Percentiles rank a stretch among this genome's conserved stretches.
phyloP scores from a whole-genome alignment of 2,888 invertebrate genomes.

The Sphecodes monilicornis region DNA sequence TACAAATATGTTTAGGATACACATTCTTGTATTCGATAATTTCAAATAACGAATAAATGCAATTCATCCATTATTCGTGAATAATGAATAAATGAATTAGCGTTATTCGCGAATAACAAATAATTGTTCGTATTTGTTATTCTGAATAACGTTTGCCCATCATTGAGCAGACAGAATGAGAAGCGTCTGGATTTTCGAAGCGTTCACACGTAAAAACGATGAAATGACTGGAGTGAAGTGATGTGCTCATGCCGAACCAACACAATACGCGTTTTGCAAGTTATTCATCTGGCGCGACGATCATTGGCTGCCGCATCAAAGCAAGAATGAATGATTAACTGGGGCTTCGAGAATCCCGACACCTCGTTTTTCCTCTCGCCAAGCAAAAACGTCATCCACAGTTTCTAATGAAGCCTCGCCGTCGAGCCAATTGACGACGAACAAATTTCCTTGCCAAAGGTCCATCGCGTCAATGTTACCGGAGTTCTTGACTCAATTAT shows the following conservation, averaged over 20 bases:
- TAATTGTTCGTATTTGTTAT: no score
- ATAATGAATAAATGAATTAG: no score
- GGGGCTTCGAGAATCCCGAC: slow-evolving; percentile 43
- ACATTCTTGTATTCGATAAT: no score
- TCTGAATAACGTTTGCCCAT: no score
- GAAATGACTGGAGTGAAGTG: slow-evolving; percentile 39
- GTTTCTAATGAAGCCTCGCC: slow-evolving; percentile 40
- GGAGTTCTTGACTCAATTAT: slow-evolving; percentile 12
- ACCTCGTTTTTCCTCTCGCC: slow-evolving; percentile 53
- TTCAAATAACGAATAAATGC: no score
- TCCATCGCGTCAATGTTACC: background rate
- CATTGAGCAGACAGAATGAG: slow-evolving; percentile 37
- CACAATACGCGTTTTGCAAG: slow-evolving; percentile 53
- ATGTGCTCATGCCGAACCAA: slow-evolving; percentile 23
- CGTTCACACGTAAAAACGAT: slow-evolving; percentile 57
- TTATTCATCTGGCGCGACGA: slow-evolving; percentile 50
- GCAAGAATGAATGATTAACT: slow-evolving; percentile 54
- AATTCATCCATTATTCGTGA: no score
- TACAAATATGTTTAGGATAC: no score
- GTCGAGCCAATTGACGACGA: slow-evolving; percentile 34
- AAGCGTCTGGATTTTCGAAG: slow-evolving; percentile 21
- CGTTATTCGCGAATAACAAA: no score
- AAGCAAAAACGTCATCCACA: slow-evolving; percentile 35
- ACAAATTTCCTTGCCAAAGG: slow-evolving; percentile 15
- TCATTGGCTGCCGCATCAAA: slow-evolving; percentile 54